phyloP scores from a whole-genome alignment of 1,140 invertebrate species.

The Monomorium pharaonis region DNA sequence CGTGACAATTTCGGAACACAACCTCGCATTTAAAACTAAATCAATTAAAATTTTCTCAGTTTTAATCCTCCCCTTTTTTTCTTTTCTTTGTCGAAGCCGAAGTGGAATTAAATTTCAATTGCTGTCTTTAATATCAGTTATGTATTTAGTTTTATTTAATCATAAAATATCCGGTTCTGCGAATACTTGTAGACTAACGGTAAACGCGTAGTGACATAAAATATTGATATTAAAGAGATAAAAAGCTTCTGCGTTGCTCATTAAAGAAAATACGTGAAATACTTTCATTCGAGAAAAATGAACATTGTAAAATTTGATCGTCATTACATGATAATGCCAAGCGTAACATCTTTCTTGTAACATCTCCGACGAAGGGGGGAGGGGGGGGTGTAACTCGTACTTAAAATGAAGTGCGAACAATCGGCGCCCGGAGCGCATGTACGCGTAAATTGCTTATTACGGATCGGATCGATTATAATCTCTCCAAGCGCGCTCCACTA shows the following conservation, averaged over 20 bases:
- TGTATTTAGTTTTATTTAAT: neutral
- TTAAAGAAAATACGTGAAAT: neutral
- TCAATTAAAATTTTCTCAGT: neutral
- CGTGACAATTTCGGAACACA: too few species aligned
- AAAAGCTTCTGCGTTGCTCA: neutral
- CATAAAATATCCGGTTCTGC: neutral
- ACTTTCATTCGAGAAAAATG: neutral
- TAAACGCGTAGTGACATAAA: neutral
- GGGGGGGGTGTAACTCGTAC: neutral
- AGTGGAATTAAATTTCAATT: neutral
- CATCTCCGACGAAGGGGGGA: neutral
- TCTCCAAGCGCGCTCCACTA: neutral
- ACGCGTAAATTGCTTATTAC: slow-evolving; percentile 8
- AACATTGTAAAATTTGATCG: neutral
- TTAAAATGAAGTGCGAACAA: neutral
- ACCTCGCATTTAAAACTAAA: neutral
- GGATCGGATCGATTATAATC: slow-evolving; percentile 29
- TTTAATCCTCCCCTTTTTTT: neutral
- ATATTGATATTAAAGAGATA: neutral
- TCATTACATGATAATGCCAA: neutral
- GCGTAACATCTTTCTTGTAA: neutral
- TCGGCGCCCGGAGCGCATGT: neutral
- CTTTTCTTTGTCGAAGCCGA: neutral
- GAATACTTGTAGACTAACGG: neutral
- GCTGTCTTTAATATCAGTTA: neutral